Evolutionary conservation across 2,113 vertebrate genomes (phyloP).

Genomic region (Salvelinus fontinalis): DNA sequence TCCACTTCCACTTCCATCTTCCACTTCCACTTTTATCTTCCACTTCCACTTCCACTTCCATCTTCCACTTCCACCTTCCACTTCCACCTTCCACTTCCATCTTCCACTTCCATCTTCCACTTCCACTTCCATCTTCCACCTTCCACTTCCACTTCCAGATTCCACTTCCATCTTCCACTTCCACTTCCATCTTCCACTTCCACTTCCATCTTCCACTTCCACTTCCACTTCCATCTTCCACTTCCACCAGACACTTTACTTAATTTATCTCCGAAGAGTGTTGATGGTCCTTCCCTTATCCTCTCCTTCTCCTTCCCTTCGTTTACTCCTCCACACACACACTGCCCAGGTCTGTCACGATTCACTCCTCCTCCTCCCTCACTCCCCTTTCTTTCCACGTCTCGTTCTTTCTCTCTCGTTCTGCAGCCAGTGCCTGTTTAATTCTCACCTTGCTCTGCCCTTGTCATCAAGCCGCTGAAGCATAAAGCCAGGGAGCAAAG

Average conservation of each 20-base stretch:
- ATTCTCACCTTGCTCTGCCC: slow-evolving; percentile 99
- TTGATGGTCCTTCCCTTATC: slow-evolving; percentile 39
- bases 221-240: slow-evolving; percentile 16
- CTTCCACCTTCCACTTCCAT: too few relatives aligned
- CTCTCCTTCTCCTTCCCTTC: slow-evolving; percentile 22
- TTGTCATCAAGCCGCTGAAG: slow-evolving; percentile 99
- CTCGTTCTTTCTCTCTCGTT: slow-evolving; percentile 70
- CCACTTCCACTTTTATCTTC: too few relatives aligned
- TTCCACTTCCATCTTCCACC: too few relatives aligned
- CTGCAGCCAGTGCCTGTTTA: slow-evolving; percentile 79
- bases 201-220: too few relatives aligned
- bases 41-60: too few relatives aligned
- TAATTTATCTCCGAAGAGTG: not conserved
- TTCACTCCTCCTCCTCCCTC: slow-evolving; percentile 69
- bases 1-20: too few relatives aligned
- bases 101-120: too few relatives aligned
- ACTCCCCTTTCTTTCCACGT: slow-evolving; percentile 24
- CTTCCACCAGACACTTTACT: slow-evolving; percentile 75
- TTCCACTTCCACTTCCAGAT: too few relatives aligned
- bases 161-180: too few relatives aligned
- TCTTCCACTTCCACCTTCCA: too few relatives aligned
- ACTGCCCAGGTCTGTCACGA: slow-evolving; percentile 73
- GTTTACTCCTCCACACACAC: slow-evolving; percentile 63
- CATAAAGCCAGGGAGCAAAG: slow-evolving; percentile 96
- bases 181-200: too few relatives aligned